Conservation (phyloP, 1,140 invertebrate species). For the Lordiphosa stackelbergi region DNA sequence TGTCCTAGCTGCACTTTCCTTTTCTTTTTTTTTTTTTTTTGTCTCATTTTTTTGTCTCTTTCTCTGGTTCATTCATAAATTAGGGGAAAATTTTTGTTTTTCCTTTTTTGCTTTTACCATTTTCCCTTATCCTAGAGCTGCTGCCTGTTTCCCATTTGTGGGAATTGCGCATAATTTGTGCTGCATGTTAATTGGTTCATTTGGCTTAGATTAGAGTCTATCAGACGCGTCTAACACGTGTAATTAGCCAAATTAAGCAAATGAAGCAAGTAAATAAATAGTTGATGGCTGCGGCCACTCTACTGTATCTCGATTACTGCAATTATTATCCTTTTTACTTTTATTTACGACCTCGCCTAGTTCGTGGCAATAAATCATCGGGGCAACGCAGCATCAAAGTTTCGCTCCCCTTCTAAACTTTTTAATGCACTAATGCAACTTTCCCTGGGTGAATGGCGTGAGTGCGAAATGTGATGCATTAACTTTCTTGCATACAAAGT, state of each 20-base stretch:
- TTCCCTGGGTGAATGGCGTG: slow-evolving; percentile 22
- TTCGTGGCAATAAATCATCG: slow-evolving; percentile 22
- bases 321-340: not conserved
- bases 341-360: not conserved
- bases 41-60: slow-evolving; percentile 16
- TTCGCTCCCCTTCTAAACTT: slow-evolving; percentile 17
- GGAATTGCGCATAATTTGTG: slow-evolving; percentile 65
- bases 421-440: slow-evolving; percentile 38
- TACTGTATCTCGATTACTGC: not conserved
- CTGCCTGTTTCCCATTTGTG: slow-evolving; percentile 9
- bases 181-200: slow-evolving; percentile 66
- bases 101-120: not conserved
- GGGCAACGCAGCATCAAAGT: not conserved
- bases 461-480: slow-evolving; percentile 30
- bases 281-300: slow-evolving; percentile 4
- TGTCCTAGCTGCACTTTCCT: slow-evolving; percentile 1
- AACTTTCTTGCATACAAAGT: slow-evolving; percentile 8
- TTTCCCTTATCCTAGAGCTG: slow-evolving; percentile 10
- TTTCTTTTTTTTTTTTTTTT: slow-evolving; percentile 8
- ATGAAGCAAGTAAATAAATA: slow-evolving; percentile 62
- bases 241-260: slow-evolving; percentile 69
- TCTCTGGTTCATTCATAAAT: slow-evolving; percentile 64
- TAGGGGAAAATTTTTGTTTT: slow-evolving; percentile 44
- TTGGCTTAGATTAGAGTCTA: slow-evolving; percentile 42
- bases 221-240: slow-evolving; percentile 42